These are phyloP conservation scores for Phasia obesa DNA, from an alignment of 2,888 invertebrate species.

Conservation along the genomic window DNA sequence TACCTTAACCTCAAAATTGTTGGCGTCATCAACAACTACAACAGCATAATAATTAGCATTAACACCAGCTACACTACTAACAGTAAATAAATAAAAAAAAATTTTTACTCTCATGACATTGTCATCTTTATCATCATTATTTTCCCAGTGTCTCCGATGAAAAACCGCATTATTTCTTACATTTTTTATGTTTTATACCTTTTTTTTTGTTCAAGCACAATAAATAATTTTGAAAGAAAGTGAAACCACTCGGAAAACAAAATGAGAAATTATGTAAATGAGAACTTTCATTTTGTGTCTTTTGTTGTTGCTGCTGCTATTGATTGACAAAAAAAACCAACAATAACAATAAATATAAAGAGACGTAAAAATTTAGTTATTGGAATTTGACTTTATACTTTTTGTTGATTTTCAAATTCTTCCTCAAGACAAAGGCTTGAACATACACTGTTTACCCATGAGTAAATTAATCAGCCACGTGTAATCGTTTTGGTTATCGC, in stretches of 20 bases:
- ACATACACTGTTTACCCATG: too few species aligned
- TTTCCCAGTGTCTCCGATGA: slow-evolving; percentile 23
- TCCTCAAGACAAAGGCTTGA: too few species aligned
- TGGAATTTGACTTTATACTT: too few species aligned
- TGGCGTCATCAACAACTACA: neutral
- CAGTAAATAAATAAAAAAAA: neutral
- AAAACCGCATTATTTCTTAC: slow-evolving; percentile 46
- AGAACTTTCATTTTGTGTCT: slow-evolving; percentile 78
- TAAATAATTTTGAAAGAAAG: slow-evolving; percentile 69
- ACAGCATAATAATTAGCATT: neutral
- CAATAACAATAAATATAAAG: neutral
- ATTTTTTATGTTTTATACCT: neutral
- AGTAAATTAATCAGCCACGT: too few species aligned
- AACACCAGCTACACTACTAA: slow-evolving; percentile 38
- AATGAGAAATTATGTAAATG: slow-evolving; percentile 70
- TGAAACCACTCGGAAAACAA: slow-evolving; percentile 69
- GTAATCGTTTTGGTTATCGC: too few species aligned
- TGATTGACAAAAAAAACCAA: neutral
- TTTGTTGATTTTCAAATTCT: too few species aligned
- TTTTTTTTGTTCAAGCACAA: slow-evolving; percentile 48
- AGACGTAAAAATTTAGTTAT: neutral
- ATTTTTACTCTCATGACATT: slow-evolving; percentile 16
- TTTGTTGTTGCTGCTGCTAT: slow-evolving; percentile 14
- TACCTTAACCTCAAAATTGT: neutral
- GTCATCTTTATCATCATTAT: slow-evolving; percentile 15